Base-by-base conservation (phyloP, 2,113 vertebrate species). In the Prunella fulvescens region DNA sequence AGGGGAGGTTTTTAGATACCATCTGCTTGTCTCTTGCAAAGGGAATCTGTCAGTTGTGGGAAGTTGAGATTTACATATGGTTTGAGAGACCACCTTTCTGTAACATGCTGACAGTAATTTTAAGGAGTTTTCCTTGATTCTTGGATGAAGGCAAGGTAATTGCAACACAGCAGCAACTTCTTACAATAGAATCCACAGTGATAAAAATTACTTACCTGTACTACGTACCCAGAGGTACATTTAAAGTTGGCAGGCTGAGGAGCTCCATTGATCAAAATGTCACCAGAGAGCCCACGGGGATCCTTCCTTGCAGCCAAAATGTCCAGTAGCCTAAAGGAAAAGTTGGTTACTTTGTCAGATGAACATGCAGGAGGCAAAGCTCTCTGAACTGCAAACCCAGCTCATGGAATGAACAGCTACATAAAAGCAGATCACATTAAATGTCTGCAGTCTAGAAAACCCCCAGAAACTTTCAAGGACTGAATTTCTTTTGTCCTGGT, bases 141-240 rank as follows among this genome's bases (percentile, higher is more conserved):
- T 40, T 79, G 53, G 48, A 16, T 47, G 35, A 60, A 60, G 8
- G 20, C 18, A 67, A 62, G 12, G 25, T n/a, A 35, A 40, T 57
- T 65, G 33, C 50, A 80, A 48, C 28, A 12, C 64, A 47, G 50
- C 58, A 71, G 44, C 16, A 57, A 25, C 24, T 40, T 62, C 57
- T 62, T 39, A 25, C 13, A 60, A 17, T 18, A 35, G 62, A 78
- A 50, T 37, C 31, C 2, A 37, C 3, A 70, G 8, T 56, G 17
- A 58, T 33, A 33, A 80, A 58, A 64, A 16, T 81, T 11, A 77
- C 93, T 79, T 94, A 99, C 99, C 98, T 99, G 99, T 45, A 99
- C 99, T 14, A 99, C 99, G 0, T 99, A 99, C 57, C 99, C 99
- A 57, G 99, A 99, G 80, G 98, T 98, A 72, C 98, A 99, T 90